Evolutionary conservation across 2,888 invertebrate species (phyloP).

Genomic region (Salpingus planirostris): DNA sequence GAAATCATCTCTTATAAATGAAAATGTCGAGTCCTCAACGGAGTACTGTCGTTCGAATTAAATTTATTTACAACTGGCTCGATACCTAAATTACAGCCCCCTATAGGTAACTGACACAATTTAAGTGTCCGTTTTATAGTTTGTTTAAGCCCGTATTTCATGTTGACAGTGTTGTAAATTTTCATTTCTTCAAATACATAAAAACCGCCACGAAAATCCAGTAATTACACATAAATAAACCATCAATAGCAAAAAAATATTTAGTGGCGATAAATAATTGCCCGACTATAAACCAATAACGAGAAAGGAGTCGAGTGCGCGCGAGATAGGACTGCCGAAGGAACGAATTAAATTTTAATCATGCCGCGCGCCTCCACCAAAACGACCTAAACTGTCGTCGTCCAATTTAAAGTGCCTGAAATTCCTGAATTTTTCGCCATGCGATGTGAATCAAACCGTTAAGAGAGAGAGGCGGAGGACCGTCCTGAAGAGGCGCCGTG

Average conservation of each 20-base stretch:
- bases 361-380: too few relatives aligned
- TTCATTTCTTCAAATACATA: slow-evolving; percentile 13
- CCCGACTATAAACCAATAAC: too few relatives aligned
- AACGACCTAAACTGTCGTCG: too few relatives aligned
- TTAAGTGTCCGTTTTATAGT: slow-evolving; percentile 23
- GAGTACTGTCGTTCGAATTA: slow-evolving; percentile 19
- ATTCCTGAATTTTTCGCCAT: too few relatives aligned
- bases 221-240: slow-evolving; percentile 5
- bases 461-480: too few relatives aligned
- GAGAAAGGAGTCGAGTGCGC: too few relatives aligned
- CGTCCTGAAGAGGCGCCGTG: too few relatives aligned
- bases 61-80: slow-evolving; percentile 20
- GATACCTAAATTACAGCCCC: slow-evolving; percentile 20
- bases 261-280: slow-evolving; percentile 9
- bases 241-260: slow-evolving; percentile 3
- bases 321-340: too few relatives aligned
- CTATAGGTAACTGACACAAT: slow-evolving; percentile 18
- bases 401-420: too few relatives aligned
- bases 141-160: slow-evolving; percentile 15
- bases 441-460: too few relatives aligned
- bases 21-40: slow-evolving; percentile 28
- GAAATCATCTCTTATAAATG: slow-evolving; percentile 27
- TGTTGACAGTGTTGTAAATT: slow-evolving; percentile 13
- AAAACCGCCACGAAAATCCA: slow-evolving; percentile 9
- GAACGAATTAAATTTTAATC: too few relatives aligned